Evolutionary conservation across 1,140 invertebrate genomes (phyloP).

Genomic region (Muscidifurax raptorellus): DNA sequence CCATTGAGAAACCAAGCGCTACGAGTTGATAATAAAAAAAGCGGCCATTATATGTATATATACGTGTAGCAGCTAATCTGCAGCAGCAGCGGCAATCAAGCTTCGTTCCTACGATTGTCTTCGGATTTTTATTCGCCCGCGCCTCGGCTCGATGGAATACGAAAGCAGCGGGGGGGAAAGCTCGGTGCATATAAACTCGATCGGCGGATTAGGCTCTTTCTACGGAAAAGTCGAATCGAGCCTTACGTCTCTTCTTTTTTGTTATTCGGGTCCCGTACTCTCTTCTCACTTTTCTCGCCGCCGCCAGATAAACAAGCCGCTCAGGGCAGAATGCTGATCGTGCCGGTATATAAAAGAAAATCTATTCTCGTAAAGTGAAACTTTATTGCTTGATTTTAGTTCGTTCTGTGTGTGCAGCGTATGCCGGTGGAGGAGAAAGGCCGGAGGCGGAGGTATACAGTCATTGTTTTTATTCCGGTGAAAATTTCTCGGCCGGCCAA

Average conservation of each 20-base stretch:
- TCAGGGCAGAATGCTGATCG: slow-evolving; percentile 35
- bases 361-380: slow-evolving; percentile 23
- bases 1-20: not conserved
- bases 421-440: not conserved
- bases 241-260: slow-evolving; percentile 22
- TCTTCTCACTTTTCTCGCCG: slow-evolving; percentile 39
- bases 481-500: too few species aligned
- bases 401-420: not conserved
- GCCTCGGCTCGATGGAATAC: not conserved
- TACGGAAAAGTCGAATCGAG: not conserved
- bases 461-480: not conserved
- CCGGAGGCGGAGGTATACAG: not conserved
- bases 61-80: too few species aligned
- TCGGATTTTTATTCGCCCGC: not conserved
- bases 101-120: not conserved
- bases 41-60: too few species aligned
- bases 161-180: not conserved
- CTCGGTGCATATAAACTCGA: slow-evolving; percentile 16
- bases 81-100: not conserved
- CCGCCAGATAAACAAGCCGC: slow-evolving; percentile 42
- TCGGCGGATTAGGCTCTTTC: slow-evolving; percentile 10
- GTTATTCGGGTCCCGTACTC: slow-evolving; percentile 28
- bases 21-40: not conserved
- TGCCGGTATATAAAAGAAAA: slow-evolving; percentile 10
- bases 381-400: slow-evolving; percentile 17